These are phyloP conservation scores for Oeneis ivallda DNA, from an alignment of 2,888 invertebrate species.

Conservation along the genomic window DNA sequence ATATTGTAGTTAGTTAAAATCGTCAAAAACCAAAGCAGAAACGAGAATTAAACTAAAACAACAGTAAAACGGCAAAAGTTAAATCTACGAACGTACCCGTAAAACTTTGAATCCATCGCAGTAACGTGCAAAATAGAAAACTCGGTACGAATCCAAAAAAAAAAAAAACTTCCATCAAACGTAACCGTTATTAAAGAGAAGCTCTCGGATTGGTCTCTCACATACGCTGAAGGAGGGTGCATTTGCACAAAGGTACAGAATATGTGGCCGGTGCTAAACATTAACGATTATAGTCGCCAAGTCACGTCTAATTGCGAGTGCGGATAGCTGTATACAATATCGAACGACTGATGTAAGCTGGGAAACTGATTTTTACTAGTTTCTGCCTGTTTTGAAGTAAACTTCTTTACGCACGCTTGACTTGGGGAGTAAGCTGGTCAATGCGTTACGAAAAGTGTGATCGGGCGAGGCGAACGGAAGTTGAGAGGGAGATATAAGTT, in stretches of 20 bases:
- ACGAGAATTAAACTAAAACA: neutral
- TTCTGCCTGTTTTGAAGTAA: no score
- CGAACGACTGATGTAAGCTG: neutral
- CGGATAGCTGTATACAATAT: constrained; percentile 46
- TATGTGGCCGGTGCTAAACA: constrained; percentile 79
- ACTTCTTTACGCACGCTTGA: no score
- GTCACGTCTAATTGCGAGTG: constrained; percentile 78
- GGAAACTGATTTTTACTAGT: no score
- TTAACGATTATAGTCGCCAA: constrained; percentile 79
- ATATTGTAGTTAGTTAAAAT: neutral
- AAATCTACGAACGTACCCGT: neutral
- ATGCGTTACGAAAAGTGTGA: no score
- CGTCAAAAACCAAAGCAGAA: neutral
- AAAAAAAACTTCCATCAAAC: constrained; percentile 35
- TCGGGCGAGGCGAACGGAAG: no score
- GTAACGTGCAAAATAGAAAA: constrained; percentile 8
- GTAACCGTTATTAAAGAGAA: constrained; percentile 43
- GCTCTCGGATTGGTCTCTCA: constrained; percentile 46
- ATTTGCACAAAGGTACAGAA: constrained; percentile 77
- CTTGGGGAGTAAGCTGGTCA: no score
- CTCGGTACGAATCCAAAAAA: neutral
- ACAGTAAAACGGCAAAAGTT: neutral
- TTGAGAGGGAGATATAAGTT: no score
- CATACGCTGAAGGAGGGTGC: constrained; percentile 58
- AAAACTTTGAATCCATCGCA: constrained; percentile 8